Evolutionary conservation across 1,140 invertebrate genomes (phyloP).

Genomic region (Acromyrmex heyeri): DNA sequence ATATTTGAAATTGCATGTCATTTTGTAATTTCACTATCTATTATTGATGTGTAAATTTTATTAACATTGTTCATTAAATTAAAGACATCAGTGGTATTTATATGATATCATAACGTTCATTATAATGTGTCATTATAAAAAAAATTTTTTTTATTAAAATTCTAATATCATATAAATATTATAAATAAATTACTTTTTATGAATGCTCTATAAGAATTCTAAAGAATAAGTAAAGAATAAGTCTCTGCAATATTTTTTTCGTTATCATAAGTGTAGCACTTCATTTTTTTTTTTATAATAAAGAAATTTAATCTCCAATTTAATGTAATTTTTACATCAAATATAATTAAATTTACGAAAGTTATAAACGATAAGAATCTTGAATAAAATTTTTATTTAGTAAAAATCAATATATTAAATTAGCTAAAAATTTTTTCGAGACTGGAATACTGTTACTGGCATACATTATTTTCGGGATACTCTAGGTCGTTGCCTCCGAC

Average conservation of each 20-base stretch:
- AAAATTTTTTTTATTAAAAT: background rate
- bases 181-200: constrained; percentile 21
- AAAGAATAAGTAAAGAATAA: background rate
- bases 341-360: background rate
- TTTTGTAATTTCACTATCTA: constrained; percentile 11
- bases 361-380: background rate
- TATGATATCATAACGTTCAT: background rate
- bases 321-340: constrained; percentile 4
- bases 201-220: background rate
- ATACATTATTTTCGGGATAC: constrained; percentile 43
- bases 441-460: background rate
- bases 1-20: constrained; percentile 30
- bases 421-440: background rate
- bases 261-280: background rate
- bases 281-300: background rate
- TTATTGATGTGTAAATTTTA: constrained; percentile 19
- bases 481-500: constrained; percentile 22
- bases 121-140: background rate
- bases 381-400: background rate
- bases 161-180: background rate
- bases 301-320: background rate
- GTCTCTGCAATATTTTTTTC: background rate
- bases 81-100: constrained; percentile 10
- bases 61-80: constrained; percentile 10
- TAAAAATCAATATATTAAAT: background rate